Conservation (phyloP, 1,140 invertebrate species). For the Cotesia vestalis region DNA sequence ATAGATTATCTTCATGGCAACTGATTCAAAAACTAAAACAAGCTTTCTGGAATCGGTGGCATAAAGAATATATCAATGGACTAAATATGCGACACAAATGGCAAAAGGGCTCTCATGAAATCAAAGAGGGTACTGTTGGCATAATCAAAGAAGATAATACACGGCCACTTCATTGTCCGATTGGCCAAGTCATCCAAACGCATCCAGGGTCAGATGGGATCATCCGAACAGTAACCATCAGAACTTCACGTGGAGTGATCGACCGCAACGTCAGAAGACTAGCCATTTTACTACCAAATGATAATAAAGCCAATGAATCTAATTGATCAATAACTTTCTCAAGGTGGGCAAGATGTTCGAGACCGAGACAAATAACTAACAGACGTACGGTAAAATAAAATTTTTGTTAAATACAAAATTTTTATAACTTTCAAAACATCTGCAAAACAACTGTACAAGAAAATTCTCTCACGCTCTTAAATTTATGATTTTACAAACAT, state of each 20-base stretch:
- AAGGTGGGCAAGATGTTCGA: background rate
- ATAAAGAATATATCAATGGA: slow-evolving; percentile 36
- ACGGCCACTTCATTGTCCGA: slow-evolving; percentile 37
- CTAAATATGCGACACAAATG: slow-evolving; percentile 39
- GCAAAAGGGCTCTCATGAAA: background rate
- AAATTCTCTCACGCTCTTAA: no score
- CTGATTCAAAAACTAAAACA: slow-evolving; percentile 31
- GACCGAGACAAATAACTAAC: background rate
- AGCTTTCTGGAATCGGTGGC: slow-evolving; percentile 39
- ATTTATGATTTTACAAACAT: no score
- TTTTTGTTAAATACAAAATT: no score
- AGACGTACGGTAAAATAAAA: no score
- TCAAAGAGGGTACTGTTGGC: slow-evolving; percentile 38
- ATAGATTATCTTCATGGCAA: slow-evolving; percentile 41
- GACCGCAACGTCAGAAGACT: background rate
- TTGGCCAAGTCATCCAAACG: slow-evolving; percentile 29
- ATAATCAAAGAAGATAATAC: slow-evolving; percentile 19
- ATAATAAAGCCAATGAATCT: background rate
- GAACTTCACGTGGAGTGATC: slow-evolving; percentile 5
- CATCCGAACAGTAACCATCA: slow-evolving; percentile 22
- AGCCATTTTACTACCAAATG: background rate
- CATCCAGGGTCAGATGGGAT: slow-evolving; percentile 35
- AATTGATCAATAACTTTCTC: background rate
- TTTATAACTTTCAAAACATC: no score
- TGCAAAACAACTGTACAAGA: no score